Evolutionary conservation across 1,140 invertebrate species (phyloP), one percentile per base, ranked within the genome.

Genomic region (Hermetia illucens): DNA sequence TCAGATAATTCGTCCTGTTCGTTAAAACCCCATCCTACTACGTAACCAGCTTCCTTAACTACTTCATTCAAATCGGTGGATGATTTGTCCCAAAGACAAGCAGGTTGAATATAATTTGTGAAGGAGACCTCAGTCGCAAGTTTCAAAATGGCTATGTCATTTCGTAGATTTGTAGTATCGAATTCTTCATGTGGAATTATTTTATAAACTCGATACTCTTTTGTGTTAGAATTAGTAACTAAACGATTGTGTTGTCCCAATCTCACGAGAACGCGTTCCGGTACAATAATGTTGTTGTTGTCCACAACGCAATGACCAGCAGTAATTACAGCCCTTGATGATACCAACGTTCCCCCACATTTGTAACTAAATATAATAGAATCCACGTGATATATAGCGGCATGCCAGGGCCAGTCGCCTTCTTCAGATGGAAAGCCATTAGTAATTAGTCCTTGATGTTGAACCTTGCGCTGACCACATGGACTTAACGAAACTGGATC

Each of bases 71-170:
- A 27, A 1, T 57, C 65, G 0, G 47, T 19, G 8, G 50, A 36
- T 4, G 51, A 51, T 17, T 51, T 57, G 21, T 46, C 45, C 4
- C 79, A 78, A 1, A 86, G 48, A 44, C 82, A 85, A 21, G 83
- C 71, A 0, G 81, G 77, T 47, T 68, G 64, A 13, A 85, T 68
- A 42, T 61, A 70, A 32, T 66, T 21, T 34, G 61, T 71, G 47
- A 68, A 75, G 8, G 36, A 24, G 5, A 79, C 70, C 2, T 69
- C 48, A 1, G 47, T 43, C 2, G 53, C 44, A 3, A 83, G 50
- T 36, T 70, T 65, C 3, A 82, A 41, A 3, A 80, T 46, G 2
- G 72, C 77, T 34, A 82, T 73, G 45, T 82, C 78, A 48, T 79
- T 38, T 3, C 30, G 10, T 21, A 67, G 13, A 53, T 62, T 61